These are phyloP conservation scores for Calameuta pallipes DNA, from an alignment of 2,888 invertebrate genomes.

Conservation along the genomic window DNA sequence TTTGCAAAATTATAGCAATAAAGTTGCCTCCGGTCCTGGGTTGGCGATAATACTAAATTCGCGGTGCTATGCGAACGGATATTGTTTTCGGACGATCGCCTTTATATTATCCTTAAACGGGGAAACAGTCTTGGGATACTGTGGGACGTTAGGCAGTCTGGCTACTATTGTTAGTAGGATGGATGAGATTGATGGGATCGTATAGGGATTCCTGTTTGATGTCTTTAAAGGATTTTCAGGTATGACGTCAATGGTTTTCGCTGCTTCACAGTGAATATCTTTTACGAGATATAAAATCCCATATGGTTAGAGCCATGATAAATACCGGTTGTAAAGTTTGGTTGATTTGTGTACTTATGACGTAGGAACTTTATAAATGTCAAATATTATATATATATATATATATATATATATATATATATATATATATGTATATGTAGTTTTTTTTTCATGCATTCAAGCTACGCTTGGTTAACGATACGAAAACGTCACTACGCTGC, in stretches of 20 bases:
- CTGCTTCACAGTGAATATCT: not conserved
- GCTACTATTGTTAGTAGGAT: not conserved
- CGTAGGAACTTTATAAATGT: not conserved
- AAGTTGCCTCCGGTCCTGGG: slow-evolving; percentile 1
- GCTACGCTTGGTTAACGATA: not conserved
- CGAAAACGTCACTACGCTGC: not conserved
- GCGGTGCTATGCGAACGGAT: slow-evolving; percentile 5
- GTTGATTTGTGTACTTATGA: not conserved
- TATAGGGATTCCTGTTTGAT: not conserved
- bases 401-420: no score
- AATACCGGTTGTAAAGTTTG: not conserved
- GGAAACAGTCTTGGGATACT: not conserved
- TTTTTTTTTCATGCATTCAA: no score
- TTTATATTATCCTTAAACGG: not conserved
- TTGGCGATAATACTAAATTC: slow-evolving; percentile 11
- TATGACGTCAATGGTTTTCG: not conserved
- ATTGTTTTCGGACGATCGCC: slow-evolving; percentile 16
- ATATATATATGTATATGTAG: no score
- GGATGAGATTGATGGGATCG: not conserved
- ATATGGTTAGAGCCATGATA: not conserved
- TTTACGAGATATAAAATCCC: not conserved
- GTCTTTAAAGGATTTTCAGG: not conserved
- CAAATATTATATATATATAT: not conserved
- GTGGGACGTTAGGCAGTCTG: not conserved
- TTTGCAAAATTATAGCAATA: slow-evolving; percentile 16